Conservation (phyloP, 2,797 vertebrate genomes). For the Lepidocolaptes lacrymiger region DNA sequence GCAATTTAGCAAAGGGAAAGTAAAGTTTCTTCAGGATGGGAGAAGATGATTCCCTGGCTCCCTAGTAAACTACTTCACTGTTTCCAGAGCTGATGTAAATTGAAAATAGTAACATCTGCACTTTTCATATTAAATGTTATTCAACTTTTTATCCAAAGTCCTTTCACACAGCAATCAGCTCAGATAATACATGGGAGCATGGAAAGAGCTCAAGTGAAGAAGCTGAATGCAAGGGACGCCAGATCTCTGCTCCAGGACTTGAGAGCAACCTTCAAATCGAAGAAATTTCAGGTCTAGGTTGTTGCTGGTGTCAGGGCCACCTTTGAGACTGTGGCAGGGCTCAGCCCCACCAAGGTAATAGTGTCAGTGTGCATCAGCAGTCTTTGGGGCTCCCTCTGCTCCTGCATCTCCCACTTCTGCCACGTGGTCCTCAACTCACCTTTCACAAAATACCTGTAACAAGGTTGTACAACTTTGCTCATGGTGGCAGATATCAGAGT, state of each 20-base stretch:
- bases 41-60: neutral
- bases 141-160: neutral
- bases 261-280: neutral
- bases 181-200: neutral
- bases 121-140: neutral
- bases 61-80: neutral
- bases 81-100: neutral
- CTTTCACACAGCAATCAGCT: neutral
- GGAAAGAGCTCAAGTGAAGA: neutral
- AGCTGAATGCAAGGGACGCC: neutral
- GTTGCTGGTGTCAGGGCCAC: neutral
- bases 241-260: neutral
- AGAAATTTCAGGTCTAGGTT: neutral
- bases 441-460: neutral
- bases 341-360: neutral
- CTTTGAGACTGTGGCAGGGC: neutral
- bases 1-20: neutral
- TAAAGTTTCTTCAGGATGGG: neutral
- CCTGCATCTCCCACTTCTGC: neutral
- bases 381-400: neutral
- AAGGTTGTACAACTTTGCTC: neutral
- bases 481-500: neutral
- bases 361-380: neutral
- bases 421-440: neutral
- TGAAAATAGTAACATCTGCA: neutral